These are phyloP conservation scores for Vombatus ursinus DNA, from an alignment of 2,113 vertebrate genomes.

Conservation along the genomic window DNA sequence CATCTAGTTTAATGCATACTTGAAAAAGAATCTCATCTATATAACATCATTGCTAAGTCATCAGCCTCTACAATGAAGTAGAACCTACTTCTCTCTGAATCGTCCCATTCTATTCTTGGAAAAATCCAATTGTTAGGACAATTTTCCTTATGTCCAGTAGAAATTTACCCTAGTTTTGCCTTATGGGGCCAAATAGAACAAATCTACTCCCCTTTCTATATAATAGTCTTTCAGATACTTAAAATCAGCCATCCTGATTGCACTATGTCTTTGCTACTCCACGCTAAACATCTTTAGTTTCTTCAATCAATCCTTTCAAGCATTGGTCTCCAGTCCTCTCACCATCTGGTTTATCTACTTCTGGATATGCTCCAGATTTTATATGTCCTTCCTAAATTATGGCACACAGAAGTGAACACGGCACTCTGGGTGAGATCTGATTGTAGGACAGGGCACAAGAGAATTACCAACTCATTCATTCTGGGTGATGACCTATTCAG, in stretches of 20 bases:
- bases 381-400: too few species aligned
- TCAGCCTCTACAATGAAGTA: background rate
- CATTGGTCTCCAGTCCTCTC: background rate
- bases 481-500: too few species aligned
- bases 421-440: too few species aligned
- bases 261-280: background rate
- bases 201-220: background rate
- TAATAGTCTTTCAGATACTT: background rate
- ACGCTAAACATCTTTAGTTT: background rate
- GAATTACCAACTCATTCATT: too few species aligned
- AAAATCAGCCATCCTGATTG: background rate
- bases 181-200: too few species aligned
- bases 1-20: background rate
- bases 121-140: background rate
- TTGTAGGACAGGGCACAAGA: too few species aligned
- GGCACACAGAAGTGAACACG: too few species aligned
- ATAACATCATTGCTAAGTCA: background rate
- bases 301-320: background rate
- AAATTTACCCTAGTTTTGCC: background rate
- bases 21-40: background rate
- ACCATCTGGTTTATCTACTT: background rate
- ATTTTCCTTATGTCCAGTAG: background rate
- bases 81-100: background rate
- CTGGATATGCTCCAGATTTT: background rate
- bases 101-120: background rate